Evolutionary conservation across 2,888 invertebrate species (phyloP).

Genomic region (Nemapogon koenigi): DNA sequence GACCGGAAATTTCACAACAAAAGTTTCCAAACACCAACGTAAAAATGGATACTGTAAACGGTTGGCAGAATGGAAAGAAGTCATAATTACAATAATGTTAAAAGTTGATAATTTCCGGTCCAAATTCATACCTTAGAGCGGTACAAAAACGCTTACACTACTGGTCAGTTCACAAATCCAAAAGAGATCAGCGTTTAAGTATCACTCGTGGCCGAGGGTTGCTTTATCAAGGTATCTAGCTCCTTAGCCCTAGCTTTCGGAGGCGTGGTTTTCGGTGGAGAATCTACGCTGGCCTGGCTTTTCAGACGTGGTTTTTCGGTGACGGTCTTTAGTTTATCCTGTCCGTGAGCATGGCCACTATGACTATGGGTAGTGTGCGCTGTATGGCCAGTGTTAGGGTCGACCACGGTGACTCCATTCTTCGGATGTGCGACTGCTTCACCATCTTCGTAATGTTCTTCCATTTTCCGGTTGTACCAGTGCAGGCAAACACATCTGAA

Average conservation of each 20-base stretch:
- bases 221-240: constrained; percentile 64
- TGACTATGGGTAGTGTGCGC: constrained; percentile 13
- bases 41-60: too few species aligned
- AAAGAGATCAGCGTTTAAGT: constrained; percentile 38
- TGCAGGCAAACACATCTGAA: constrained; percentile 71
- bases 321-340: constrained; percentile 16
- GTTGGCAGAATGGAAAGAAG: too few species aligned
- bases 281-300: constrained; percentile 51
- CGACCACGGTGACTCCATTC: constrained; percentile 55
- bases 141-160: constrained; percentile 24
- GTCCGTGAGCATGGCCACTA: constrained; percentile 14
- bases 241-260: constrained; percentile 38
- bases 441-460: constrained; percentile 41
- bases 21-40: too few species aligned
- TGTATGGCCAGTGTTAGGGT: constrained; percentile 13
- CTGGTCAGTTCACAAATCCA: constrained; percentile 21
- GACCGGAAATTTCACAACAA: too few species aligned
- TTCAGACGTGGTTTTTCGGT: constrained; percentile 37
- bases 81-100: too few species aligned
- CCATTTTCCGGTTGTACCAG: constrained; percentile 59
- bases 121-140: too few species aligned
- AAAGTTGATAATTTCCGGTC: neutral
- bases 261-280: constrained; percentile 38
- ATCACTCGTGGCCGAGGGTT: constrained; percentile 50
- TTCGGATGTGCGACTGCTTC: constrained; percentile 51